phyloP scores from a whole-genome alignment of 1,140 invertebrate genomes.

The Zaprionus inermis region DNA sequence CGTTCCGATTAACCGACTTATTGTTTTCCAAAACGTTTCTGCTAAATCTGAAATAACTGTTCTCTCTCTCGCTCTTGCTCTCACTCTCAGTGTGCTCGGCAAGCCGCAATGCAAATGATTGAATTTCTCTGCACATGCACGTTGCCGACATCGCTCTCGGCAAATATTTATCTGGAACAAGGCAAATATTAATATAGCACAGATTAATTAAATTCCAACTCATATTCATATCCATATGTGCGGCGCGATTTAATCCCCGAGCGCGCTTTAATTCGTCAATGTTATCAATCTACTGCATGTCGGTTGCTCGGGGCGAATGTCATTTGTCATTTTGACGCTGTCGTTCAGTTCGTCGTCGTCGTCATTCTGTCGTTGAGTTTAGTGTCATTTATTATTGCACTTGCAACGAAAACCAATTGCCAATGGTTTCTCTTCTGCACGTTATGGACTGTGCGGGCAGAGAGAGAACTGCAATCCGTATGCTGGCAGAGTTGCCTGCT shows the following conservation, averaged over 20 bases:
- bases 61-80: too few relatives aligned
- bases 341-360: background rate
- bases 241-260: background rate
- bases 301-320: background rate
- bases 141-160: background rate
- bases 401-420: conserved; percentile 7
- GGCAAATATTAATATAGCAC: conserved; percentile 2
- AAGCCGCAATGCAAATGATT: conserved; percentile 15
- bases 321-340: conserved; percentile 18
- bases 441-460: background rate
- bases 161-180: conserved; percentile 30
- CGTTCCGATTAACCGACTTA: conserved; percentile 15
- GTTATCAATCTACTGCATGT: conserved; percentile 4
- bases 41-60: conserved; percentile 26
- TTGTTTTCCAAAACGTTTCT: conserved; percentile 29
- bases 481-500: background rate
- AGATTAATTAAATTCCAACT: background rate
- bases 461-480: background rate
- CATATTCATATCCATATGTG: background rate
- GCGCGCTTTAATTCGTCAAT: background rate
- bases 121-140: conserved; percentile 14
- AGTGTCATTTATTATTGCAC: conserved; percentile 9
- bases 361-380: too few relatives aligned
- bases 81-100: background rate
- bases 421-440: background rate